Conservation (phyloP, 2,113 vertebrate species). For the Hemichromis elongatus region DNA sequence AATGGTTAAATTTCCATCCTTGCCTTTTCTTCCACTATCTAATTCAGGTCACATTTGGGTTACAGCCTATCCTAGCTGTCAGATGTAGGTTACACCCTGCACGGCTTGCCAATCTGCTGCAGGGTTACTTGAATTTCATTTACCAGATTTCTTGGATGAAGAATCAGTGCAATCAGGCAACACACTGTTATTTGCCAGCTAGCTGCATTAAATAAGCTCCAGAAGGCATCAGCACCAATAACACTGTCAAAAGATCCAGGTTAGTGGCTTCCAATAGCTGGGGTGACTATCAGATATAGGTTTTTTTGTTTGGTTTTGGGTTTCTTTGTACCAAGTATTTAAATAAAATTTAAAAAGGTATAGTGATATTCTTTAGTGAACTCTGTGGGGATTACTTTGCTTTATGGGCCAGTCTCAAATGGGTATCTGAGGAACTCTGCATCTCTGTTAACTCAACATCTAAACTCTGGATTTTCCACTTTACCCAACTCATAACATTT, state of each 20-base stretch:
- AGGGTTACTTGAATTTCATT: not conserved
- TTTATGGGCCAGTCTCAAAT: not conserved
- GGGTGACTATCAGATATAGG: not conserved
- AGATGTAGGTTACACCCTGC: not conserved
- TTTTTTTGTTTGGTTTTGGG: not conserved
- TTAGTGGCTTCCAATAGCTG: not conserved
- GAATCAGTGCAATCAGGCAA: not conserved
- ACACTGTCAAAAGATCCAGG: not conserved
- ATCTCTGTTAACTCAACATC: not conserved
- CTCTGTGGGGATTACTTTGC: not conserved
- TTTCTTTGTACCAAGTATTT: not conserved
- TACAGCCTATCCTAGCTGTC: not conserved
- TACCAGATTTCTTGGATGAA: not conserved
- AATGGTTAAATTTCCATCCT: not conserved
- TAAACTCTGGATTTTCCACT: not conserved
- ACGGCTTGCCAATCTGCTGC: not conserved
- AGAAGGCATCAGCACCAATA: not conserved
- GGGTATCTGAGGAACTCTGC: not conserved
- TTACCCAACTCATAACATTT: not conserved
- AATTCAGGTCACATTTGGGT: not conserved
- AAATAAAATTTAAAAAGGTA: fast-evolving
- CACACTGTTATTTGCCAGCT: not conserved
- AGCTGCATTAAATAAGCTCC: not conserved
- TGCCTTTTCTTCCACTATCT: not conserved
- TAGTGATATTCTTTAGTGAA: not conserved